phyloP scores from a whole-genome alignment of 2,888 invertebrate species.

The Cerceris rybyensis region DNA sequence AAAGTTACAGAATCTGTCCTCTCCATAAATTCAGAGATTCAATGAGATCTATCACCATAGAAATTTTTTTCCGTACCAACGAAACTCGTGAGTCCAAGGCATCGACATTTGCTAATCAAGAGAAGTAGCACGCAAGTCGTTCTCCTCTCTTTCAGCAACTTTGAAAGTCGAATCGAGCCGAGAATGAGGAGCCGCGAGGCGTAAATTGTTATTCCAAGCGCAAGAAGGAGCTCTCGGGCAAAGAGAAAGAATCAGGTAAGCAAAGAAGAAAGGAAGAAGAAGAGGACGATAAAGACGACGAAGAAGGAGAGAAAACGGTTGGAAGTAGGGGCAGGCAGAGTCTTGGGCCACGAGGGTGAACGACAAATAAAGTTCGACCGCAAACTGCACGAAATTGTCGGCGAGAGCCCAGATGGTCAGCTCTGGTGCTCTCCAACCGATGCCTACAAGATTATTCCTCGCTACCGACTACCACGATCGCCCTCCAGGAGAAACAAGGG shows the following conservation, averaged over 20 bases:
- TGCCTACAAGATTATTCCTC: conserved; percentile 70
- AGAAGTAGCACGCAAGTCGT: conserved; percentile 30
- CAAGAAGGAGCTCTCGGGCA: conserved; percentile 13
- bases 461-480: conserved; percentile 66
- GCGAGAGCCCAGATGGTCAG: conserved; percentile 73
- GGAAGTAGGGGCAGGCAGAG: conserved; percentile 29
- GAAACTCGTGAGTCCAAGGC: neutral
- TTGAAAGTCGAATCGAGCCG: conserved; percentile 11
- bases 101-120: neutral
- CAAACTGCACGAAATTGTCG: conserved; percentile 78
- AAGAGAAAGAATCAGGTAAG: neutral
- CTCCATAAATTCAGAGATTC: too few species aligned
- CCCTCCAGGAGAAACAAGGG: conserved; percentile 55
- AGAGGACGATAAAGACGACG: neutral
- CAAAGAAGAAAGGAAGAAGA: neutral
- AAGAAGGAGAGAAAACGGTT: conserved; percentile 12
- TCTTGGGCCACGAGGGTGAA: conserved; percentile 68
- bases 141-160: neutral
- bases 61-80: neutral
- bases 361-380: conserved; percentile 78
- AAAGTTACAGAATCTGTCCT: too few species aligned
- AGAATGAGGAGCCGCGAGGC: conserved; percentile 44
- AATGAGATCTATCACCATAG: too few species aligned
- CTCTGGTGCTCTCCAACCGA: conserved; percentile 63
- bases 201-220: conserved; percentile 62